Evolutionary conservation across 1,140 invertebrate genomes (phyloP).

Genomic region (Papilio helenus): DNA sequence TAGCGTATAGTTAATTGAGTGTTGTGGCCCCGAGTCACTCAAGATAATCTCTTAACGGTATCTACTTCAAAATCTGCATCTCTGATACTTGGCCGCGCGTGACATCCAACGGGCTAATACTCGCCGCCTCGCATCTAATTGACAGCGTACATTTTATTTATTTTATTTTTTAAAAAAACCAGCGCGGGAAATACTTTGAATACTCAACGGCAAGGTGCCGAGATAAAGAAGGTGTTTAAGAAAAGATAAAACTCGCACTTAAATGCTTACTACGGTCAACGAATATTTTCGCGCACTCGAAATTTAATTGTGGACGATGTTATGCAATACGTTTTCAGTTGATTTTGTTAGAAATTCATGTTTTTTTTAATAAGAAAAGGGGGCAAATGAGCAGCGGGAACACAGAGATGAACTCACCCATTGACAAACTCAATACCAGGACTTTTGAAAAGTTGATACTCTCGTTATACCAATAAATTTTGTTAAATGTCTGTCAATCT

Average conservation of each 20-base stretch:
- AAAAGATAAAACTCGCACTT: constrained; percentile 30
- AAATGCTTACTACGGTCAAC: neutral
- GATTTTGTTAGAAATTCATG: neutral
- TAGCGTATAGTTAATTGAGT: constrained; percentile 64
- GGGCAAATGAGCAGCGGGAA: no score
- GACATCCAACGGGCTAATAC: constrained; percentile 54
- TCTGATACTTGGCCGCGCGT: constrained; percentile 49
- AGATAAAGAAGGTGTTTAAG: constrained; percentile 38
- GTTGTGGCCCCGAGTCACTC: constrained; percentile 59
- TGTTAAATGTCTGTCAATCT: no score
- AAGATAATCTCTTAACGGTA: constrained; percentile 70
- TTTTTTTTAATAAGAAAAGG: no score
- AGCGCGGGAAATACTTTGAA: constrained; percentile 36
- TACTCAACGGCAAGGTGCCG: constrained; percentile 13
- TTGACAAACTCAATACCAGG: no score
- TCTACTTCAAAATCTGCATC: constrained; percentile 58
- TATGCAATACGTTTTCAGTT: neutral
- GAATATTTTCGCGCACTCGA: neutral
- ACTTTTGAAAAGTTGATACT: no score
- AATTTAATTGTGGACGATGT: neutral
- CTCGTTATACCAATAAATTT: no score
- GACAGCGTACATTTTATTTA: constrained; percentile 57
- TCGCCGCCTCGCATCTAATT: constrained; percentile 57
- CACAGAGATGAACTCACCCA: no score
- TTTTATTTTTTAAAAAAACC: constrained; percentile 56